A percentile compares a stretch with the other conserved stretches of the same genome.
phyloP scores from a whole-genome alignment of 2,888 invertebrate species.

The Antitype chi region DNA sequence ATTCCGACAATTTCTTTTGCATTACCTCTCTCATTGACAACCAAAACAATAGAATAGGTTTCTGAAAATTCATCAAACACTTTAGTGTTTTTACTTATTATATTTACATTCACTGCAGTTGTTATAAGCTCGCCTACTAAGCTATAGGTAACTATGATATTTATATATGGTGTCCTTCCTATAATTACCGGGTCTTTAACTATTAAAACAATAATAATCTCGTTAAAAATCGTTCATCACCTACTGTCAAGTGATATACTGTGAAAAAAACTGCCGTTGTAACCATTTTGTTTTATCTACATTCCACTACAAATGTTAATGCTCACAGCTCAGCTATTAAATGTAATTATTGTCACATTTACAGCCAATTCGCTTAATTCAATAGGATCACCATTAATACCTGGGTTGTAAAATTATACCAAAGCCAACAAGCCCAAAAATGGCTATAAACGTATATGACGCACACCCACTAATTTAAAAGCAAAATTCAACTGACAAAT shows the following conservation, averaged over 20 bases:
- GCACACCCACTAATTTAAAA: slow-evolving; percentile 10
- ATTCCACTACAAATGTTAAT: background rate
- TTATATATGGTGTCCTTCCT: background rate
- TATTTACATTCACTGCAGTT: background rate
- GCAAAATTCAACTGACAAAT: background rate
- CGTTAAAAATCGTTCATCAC: slow-evolving; percentile 60
- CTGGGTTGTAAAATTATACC: background rate
- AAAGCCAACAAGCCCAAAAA: background rate
- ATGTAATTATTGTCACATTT: background rate
- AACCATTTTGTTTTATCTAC: slow-evolving; percentile 12
- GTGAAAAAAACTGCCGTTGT: slow-evolving; percentile 2
- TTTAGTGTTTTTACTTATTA: background rate
- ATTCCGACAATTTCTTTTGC: slow-evolving; percentile 46
- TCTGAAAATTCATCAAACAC: slow-evolving; percentile 29
- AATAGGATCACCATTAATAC: background rate
- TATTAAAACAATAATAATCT: slow-evolving; percentile 53
- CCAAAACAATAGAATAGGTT: slow-evolving; percentile 41
- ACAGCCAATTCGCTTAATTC: background rate
- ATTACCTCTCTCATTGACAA: slow-evolving; percentile 36
- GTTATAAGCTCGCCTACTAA: background rate
- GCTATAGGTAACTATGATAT: background rate
- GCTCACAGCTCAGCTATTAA: too few relatives aligned
- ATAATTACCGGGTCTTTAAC: slow-evolving; percentile 47
- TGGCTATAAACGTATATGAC: background rate
- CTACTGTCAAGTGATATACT: slow-evolving; percentile 40